A percentile compares a stretch with the other conserved stretches of the same genome.
Evolutionary conservation across 2,113 vertebrate species (phyloP).

Genomic region (Phalacrocorax aristotelis): DNA sequence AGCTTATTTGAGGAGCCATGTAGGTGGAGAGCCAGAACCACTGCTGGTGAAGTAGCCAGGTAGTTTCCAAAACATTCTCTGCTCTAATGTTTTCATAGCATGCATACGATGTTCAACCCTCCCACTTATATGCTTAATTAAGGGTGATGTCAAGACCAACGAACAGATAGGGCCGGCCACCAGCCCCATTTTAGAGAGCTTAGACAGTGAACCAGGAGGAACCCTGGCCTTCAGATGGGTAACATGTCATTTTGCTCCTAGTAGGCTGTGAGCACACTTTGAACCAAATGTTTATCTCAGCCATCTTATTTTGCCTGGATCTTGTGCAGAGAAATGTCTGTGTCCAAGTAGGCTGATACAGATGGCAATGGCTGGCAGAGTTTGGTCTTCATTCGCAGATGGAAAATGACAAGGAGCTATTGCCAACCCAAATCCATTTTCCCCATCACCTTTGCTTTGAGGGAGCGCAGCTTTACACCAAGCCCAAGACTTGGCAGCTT

Average conservation of each 20-base stretch:
- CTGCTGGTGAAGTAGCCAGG: not conserved
- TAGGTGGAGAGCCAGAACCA: not conserved
- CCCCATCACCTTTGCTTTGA: conserved; percentile 23
- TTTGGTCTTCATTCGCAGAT: conserved; percentile 19
- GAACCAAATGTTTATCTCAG: not conserved
- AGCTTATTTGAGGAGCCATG: not conserved
- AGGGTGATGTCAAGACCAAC: not conserved
- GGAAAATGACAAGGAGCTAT: not conserved
- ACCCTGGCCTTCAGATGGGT: not conserved
- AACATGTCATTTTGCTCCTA: not conserved
- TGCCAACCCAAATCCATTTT: not conserved
- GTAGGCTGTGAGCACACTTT: not conserved
- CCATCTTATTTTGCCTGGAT: not conserved
- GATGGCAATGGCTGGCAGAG: not conserved
- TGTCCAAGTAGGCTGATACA: not conserved
- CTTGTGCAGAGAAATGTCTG: not conserved
- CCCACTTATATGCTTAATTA: not conserved
- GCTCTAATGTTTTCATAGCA: not conserved
- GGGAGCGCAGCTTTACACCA: not conserved
- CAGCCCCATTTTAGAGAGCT: not conserved
- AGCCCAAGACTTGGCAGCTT: not conserved
- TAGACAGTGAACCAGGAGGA: not conserved
- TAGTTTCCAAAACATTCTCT: not conserved
- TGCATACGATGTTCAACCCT: not conserved
- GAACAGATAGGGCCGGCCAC: not conserved